phyloP scores from a whole-genome alignment of 1,140 invertebrate genomes.

The Brachionus angularis region DNA sequence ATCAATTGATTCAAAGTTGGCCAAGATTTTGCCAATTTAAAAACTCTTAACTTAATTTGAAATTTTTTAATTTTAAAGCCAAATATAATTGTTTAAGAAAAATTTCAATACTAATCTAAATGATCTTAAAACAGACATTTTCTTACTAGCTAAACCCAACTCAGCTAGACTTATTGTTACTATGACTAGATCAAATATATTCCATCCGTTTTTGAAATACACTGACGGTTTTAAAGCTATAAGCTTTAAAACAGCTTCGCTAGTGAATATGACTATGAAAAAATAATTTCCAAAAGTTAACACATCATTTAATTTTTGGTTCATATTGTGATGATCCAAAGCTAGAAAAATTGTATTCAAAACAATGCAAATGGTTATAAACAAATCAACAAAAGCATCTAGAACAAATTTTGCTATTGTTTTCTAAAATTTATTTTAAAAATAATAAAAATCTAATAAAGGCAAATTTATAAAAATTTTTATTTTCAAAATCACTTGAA shows the following conservation, averaged over 20 bases:
- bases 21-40: conserved; percentile 98
- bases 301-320: background rate
- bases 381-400: conserved; percentile 94
- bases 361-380: conserved; percentile 88
- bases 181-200: conserved; percentile 97
- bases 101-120: conserved; percentile 73
- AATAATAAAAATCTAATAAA: background rate
- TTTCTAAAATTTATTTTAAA: background rate
- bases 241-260: conserved; percentile 87
- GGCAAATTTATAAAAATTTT: background rate
- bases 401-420: conserved; percentile 64
- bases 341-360: conserved; percentile 98
- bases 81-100: background rate
- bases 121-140: conserved; percentile 90
- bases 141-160: conserved; percentile 78
- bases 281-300: conserved; percentile 66
- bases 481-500: conserved; percentile 21
- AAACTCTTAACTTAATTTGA: conserved; percentile 82
- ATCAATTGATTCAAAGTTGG: conserved; percentile 95
- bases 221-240: conserved; percentile 95
- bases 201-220: conserved; percentile 98
- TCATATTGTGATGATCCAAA: conserved; percentile 78
- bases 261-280: conserved; percentile 83
- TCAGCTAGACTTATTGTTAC: conserved; percentile 89
- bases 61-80: background rate